These are phyloP conservation scores for Drosophila nigricruria DNA, from an alignment of 2,888 invertebrate genomes.

Conservation along the genomic window DNA sequence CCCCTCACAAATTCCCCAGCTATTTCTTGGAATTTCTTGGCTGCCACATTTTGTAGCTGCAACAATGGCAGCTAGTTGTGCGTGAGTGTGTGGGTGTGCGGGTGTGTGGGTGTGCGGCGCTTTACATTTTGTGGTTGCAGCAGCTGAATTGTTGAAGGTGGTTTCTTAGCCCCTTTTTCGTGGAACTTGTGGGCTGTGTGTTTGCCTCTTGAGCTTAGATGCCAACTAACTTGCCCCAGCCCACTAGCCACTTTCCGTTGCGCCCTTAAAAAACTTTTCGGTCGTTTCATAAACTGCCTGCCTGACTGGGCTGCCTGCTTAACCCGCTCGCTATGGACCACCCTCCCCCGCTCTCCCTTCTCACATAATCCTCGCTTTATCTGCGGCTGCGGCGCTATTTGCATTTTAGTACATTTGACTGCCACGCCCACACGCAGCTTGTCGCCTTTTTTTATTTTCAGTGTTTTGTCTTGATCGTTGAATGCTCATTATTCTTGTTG, in stretches of 20 bases:
- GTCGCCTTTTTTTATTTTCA: constrained; percentile 43
- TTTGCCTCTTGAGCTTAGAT: constrained; percentile 22
- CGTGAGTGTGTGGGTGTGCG: constrained; percentile 7
- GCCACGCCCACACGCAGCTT: constrained; percentile 42
- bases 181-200: background rate
- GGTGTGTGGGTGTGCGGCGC: background rate
- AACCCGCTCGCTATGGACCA: constrained; percentile 5
- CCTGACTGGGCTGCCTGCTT: constrained; percentile 4
- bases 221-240: background rate
- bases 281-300: constrained; percentile 37
- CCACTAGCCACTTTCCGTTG: background rate
- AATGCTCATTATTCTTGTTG: constrained; percentile 66
- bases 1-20: background rate
- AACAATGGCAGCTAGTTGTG: constrained; percentile 35
- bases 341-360: background rate
- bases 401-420: constrained; percentile 35
- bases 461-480: constrained; percentile 42
- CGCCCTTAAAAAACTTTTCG: constrained; percentile 21
- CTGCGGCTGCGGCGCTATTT: constrained; percentile 30
- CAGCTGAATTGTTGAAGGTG: constrained; percentile 12
- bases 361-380: constrained; percentile 40
- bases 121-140: constrained; percentile 47
- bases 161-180: background rate
- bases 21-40: constrained; percentile 10
- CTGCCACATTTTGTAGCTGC: constrained; percentile 19